Percentiles rank a stretch among this genome's conserved stretches.
phyloP scores from a whole-genome alignment of 2,113 vertebrate genomes.

The Poeciliopsis prolifica region DNA sequence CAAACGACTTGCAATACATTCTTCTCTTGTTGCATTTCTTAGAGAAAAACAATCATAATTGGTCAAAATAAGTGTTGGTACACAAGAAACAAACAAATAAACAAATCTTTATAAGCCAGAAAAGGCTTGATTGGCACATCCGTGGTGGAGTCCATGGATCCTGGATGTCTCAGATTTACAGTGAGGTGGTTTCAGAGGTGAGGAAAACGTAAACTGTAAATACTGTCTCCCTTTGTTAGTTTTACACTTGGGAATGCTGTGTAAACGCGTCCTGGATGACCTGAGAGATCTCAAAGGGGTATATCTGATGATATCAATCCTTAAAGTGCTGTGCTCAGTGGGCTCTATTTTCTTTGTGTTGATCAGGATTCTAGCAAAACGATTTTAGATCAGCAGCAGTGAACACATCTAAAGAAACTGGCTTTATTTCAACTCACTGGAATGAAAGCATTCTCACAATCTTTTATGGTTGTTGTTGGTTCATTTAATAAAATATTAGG shows the following conservation, averaged over 20 bases:
- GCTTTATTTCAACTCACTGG: too few relatives aligned
- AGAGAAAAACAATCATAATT: too few relatives aligned
- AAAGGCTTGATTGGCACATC: not conserved
- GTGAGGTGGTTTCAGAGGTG: not conserved
- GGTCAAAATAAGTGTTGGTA: not conserved
- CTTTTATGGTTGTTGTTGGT: not conserved
- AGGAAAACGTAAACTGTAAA: not conserved
- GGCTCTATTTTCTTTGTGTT: too few relatives aligned
- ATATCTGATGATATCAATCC: not conserved
- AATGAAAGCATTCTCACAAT: too few relatives aligned
- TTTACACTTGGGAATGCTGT: not conserved
- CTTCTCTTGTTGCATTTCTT: too few relatives aligned
- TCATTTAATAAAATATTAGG: not conserved
- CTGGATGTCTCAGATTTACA: not conserved
- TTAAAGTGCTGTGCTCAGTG: too few relatives aligned
- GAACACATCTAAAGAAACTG: too few relatives aligned
- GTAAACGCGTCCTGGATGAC: not conserved
- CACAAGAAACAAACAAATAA: not conserved
- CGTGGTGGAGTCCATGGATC: not conserved
- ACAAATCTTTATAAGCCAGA: not conserved
- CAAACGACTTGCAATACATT: too few relatives aligned
- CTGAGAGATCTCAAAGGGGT: not conserved
- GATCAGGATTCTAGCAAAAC: too few relatives aligned
- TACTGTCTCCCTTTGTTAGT: not conserved
- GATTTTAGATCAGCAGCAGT: too few relatives aligned